A percentile compares a stretch with the other conserved stretches of the same genome.
Evolutionary conservation across 1,140 invertebrate species (phyloP).

Genomic region (Hyposmocoma kahamanoa): DNA sequence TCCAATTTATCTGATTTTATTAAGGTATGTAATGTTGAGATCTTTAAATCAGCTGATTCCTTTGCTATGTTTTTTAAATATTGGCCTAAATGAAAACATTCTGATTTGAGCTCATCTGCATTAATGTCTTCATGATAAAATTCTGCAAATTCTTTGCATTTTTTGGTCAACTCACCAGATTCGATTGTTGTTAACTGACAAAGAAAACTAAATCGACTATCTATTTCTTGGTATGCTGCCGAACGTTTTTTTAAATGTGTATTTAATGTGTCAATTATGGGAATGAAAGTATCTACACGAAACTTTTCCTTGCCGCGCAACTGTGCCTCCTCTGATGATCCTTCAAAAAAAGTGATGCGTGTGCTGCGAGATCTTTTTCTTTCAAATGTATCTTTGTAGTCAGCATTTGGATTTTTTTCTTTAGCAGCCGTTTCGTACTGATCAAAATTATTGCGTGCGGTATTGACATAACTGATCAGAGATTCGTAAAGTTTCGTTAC

Average conservation of each 20-base stretch:
- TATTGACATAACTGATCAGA: background rate
- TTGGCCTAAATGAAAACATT: conserved; percentile 24
- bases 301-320: conserved; percentile 2
- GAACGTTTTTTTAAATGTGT: conserved; percentile 17
- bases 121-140: conserved; percentile 23
- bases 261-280: conserved; percentile 8
- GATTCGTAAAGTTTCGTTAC: background rate
- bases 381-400: conserved; percentile 4
- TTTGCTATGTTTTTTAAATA: conserved; percentile 21
- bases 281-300: background rate
- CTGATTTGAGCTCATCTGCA: conserved; percentile 22
- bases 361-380: conserved; percentile 6
- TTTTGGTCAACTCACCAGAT: conserved; percentile 16
- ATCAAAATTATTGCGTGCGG: conserved; percentile 5
- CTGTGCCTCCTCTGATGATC: conserved; percentile 8
- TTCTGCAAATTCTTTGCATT: conserved; percentile 19
- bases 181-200: conserved; percentile 19
- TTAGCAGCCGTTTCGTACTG: conserved; percentile 2
- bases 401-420: conserved; percentile 6
- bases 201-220: conserved; percentile 16
- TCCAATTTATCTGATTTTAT: conserved; percentile 22
- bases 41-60: conserved; percentile 12
- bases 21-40: conserved; percentile 8
- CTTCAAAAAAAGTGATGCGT: conserved; percentile 13
- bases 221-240: conserved; percentile 15